These are phyloP conservation scores for Galerucella pusilla DNA, from an alignment of 2,888 invertebrate species.

Conservation along the genomic window DNA sequence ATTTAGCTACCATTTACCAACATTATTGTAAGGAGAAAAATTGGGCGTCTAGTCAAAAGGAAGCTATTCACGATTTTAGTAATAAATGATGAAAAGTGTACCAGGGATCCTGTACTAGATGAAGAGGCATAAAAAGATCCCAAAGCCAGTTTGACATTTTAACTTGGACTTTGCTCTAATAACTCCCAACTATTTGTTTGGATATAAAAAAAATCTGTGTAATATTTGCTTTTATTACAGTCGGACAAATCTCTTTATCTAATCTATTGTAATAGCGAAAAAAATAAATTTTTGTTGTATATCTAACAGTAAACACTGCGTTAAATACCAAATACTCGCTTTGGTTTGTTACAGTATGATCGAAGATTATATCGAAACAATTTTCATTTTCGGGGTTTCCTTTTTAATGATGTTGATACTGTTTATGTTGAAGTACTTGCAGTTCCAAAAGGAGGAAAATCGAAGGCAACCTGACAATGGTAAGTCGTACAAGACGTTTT, in stretches of 20 bases:
- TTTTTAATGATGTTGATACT: slow-evolving; percentile 38
- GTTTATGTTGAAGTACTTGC: slow-evolving; percentile 37
- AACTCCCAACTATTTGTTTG: background rate
- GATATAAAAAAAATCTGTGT: background rate
- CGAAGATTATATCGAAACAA: slow-evolving; percentile 30
- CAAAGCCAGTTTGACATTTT: background rate
- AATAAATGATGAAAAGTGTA: no score
- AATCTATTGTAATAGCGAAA: slow-evolving; percentile 18
- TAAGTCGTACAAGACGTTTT: slow-evolving; percentile 10
- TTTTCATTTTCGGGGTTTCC: slow-evolving; percentile 36
- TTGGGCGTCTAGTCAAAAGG: no score
- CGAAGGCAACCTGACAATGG: background rate
- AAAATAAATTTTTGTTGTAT: slow-evolving; percentile 12
- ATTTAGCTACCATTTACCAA: no score
- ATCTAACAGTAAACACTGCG: slow-evolving; percentile 7
- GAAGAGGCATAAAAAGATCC: no score
- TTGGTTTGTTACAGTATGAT: slow-evolving; percentile 6
- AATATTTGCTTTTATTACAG: background rate
- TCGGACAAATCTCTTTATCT: slow-evolving; percentile 27
- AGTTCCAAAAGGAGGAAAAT: slow-evolving; percentile 28
- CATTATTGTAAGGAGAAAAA: no score
- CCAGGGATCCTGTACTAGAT: no score
- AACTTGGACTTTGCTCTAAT: background rate
- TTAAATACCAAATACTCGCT: background rate
- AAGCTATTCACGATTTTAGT: no score